Base-by-base conservation (phyloP, 2,113 vertebrate genomes). In the Mystacornis crossleyi region DNA sequence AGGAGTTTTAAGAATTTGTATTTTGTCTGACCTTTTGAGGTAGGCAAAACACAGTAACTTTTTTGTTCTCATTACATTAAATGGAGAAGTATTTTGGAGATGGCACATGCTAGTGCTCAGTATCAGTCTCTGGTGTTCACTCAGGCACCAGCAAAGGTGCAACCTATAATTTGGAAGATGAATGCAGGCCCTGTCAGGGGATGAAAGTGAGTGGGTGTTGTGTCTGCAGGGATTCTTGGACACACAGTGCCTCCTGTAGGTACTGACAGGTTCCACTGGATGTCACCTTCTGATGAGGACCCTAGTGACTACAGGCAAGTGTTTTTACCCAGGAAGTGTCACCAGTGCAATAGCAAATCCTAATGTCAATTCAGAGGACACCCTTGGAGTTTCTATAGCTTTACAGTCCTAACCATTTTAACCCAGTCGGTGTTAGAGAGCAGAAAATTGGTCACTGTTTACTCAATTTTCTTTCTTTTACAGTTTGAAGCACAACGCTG, bases 1-100 rank as follows among this genome's bases (percentile, higher is more conserved):
- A 85, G 78, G 77, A 91, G 91, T 80, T 92, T 96, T 53, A 51
- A 73, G 42, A 85, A 90, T 33, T 36, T 94, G 50, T 70, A 82
- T 61, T 67, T 6, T 73, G 66, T 61, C 78, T 92, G 55, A n/a
- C 58, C 79, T 81, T 96, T 91, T 85, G 91, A 92, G 86, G 81
- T 60, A 82, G 45, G 38, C 24, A 55, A 85, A 55, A 18, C 33
- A 57, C 10, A 26, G 36, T 11, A 66, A 29, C 6, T 77, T 86
- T 62, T 67, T 86, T 80, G 9, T 54, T 85, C 71, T 62, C 51
- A 58, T 51, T 31, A 19, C 4, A 18, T 70, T 47, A 28, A 55
- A n/a, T 23, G 14, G 33, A 23, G 72, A 78, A 51, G 11, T 19
- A 28, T n/a, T 66, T 79, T 36, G 26, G 23, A 47, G 34, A 24